A percentile compares a stretch with the other conserved stretches of the same genome.
Conservation (phyloP, 2,888 invertebrate species). For the Leptinotarsa tumamoca region DNA sequence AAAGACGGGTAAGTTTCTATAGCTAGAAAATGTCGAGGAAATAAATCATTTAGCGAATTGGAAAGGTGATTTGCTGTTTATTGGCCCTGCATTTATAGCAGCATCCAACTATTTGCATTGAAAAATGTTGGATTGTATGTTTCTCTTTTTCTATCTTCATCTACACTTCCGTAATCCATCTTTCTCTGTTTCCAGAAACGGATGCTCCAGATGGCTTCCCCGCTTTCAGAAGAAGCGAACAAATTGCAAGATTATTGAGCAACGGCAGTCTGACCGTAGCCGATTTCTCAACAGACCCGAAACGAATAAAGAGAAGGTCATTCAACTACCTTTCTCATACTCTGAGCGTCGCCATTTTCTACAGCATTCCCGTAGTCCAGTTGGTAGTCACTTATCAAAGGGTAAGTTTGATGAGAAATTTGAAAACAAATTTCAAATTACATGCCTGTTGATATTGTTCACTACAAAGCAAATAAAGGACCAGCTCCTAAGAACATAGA, state of each 20-base stretch:
- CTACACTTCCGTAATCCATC: no score
- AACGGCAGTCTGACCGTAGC: constrained; percentile 68
- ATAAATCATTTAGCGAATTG: no score
- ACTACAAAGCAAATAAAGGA: no score
- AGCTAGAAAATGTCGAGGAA: no score
- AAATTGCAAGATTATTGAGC: constrained; percentile 43
- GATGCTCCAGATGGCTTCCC: constrained; percentile 30
- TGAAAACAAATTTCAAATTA: no score
- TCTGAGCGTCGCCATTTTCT: constrained; percentile 84
- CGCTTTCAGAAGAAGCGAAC: constrained; percentile 39
- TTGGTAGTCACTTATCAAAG: constrained; percentile 83
- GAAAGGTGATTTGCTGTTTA: no score
- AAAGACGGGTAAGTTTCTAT: constrained; percentile 40
- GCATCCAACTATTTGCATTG: no score
- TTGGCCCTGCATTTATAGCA: no score
- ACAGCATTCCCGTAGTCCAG: constrained; percentile 87
- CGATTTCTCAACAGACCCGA: constrained; percentile 72
- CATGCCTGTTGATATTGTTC: not conserved
- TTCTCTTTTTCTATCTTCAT: no score
- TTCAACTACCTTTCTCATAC: constrained; percentile 81
- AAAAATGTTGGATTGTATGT: no score
- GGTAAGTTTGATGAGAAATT: constrained; percentile 63
- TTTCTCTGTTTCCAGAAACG: not conserved
- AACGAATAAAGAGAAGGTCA: constrained; percentile 72
- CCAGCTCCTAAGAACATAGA: no score